A percentile compares a stretch with the other conserved stretches of the same genome.
These are phyloP conservation scores for Amazona finschi DNA, from an alignment of 2,797 vertebrate genomes.

Conservation along the genomic window DNA sequence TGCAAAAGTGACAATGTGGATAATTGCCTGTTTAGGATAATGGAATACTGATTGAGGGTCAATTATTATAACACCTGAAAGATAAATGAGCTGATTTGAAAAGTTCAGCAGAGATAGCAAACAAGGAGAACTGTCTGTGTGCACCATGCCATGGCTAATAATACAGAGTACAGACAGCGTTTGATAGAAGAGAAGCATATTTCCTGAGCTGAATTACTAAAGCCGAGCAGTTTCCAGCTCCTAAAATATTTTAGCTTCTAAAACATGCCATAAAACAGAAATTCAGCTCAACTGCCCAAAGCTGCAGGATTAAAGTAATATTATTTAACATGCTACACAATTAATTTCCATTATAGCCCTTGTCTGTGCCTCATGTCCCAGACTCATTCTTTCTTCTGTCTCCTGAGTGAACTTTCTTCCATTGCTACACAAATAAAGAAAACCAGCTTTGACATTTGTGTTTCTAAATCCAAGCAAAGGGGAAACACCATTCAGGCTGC, in stretches of 20 bases:
- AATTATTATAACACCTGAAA: slow-evolving; percentile 87
- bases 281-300: slow-evolving; percentile 59
- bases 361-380: slow-evolving; percentile 50
- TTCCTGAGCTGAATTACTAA: slow-evolving; percentile 66
- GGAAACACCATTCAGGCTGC: background rate
- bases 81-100: slow-evolving; percentile 79
- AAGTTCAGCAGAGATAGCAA: slow-evolving; percentile 74
- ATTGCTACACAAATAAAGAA: slow-evolving; percentile 63
- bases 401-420: slow-evolving; percentile 64
- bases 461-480: slow-evolving; percentile 30
- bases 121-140: slow-evolving; percentile 64
- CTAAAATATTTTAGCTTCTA: slow-evolving; percentile 67
- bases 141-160: slow-evolving; percentile 55
- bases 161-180: background rate
- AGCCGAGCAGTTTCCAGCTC: slow-evolving; percentile 24
- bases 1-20: slow-evolving; percentile 95
- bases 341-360: slow-evolving; percentile 71
- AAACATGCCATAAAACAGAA: slow-evolving; percentile 73
- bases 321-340: slow-evolving; percentile 69
- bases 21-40: slow-evolving; percentile 94
- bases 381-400: slow-evolving; percentile 60
- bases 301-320: slow-evolving; percentile 74
- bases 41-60: slow-evolving; percentile 91
- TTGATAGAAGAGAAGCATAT: slow-evolving; percentile 53
- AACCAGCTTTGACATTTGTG: slow-evolving; percentile 46